A percentile compares a stretch with the other conserved stretches of the same genome.
These are phyloP conservation scores for Apogon talboti DNA, from an alignment of 2,797 vertebrate genomes.

Conservation along the genomic window DNA sequence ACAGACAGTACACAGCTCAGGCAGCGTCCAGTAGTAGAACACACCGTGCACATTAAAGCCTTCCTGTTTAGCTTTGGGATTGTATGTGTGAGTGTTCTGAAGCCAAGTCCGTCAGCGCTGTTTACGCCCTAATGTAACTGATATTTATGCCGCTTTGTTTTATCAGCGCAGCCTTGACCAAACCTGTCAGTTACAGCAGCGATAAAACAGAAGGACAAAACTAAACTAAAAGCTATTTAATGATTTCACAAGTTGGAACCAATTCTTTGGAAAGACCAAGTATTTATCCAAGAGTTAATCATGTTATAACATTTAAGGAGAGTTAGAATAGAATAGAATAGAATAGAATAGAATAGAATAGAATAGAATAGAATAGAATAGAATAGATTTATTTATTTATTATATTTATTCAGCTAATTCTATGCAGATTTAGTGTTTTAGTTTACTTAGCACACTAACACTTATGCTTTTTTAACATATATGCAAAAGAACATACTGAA, in stretches of 20 bases:
- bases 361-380: no score
- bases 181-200: conserved; percentile 12
- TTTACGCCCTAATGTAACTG: conserved; percentile 53
- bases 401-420: no score
- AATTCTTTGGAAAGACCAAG: background rate
- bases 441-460: no score
- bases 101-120: conserved; percentile 41
- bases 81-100: conserved; percentile 27
- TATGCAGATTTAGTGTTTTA: no score
- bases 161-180: conserved; percentile 49
- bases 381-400: no score
- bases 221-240: conserved; percentile 6
- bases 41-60: conserved; percentile 58
- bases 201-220: conserved; percentile 23
- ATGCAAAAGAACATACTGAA: no score
- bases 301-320: background rate
- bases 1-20: conserved; percentile 3
- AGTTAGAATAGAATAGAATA: background rate
- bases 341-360: no score
- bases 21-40: conserved; percentile 17
- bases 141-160: conserved; percentile 52
- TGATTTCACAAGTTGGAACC: conserved; percentile 19
- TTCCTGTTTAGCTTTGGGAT: conserved; percentile 72
- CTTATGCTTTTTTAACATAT: no score
- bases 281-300: background rate